Conservation (phyloP, 2,888 invertebrate species). For the Homarus gammarus region DNA sequence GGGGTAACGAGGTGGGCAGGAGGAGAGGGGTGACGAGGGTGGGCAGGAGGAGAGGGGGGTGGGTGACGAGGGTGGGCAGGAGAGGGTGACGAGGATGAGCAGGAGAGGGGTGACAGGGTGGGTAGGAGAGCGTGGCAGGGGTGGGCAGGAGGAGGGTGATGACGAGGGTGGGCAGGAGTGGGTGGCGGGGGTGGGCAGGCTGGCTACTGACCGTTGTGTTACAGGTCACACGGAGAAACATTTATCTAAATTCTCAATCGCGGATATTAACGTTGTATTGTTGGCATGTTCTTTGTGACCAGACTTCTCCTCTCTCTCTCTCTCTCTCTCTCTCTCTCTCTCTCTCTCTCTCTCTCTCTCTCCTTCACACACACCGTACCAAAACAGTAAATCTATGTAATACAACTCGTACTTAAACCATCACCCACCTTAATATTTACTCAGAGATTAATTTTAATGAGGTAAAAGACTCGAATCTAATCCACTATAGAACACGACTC, state of each 20-base stretch:
- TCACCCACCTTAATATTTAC: too few species aligned
- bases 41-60: not conserved
- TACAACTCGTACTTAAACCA: too few species aligned
- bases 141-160: not conserved
- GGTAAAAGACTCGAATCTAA: too few species aligned
- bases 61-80: not conserved
- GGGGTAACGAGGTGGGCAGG: not conserved
- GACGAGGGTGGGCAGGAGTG: not conserved
- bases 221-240: constrained; percentile 61
- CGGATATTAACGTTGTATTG: constrained; percentile 42
- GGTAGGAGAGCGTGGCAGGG: not conserved
- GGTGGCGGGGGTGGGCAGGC: not conserved
- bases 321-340: too few species aligned
- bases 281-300: not conserved
- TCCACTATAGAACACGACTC: too few species aligned
- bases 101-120: not conserved
- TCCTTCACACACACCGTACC: too few species aligned
- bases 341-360: too few species aligned
- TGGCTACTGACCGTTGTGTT: constrained; percentile 4
- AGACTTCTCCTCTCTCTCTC: not conserved
- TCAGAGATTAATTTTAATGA: too few species aligned
- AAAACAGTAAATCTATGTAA: too few species aligned
- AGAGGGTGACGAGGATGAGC: not conserved
- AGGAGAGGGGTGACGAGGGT: not conserved
- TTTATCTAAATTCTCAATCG: constrained; percentile 56